These are phyloP conservation scores for Conops quadrifasciatus DNA, from an alignment of 2,888 invertebrate species.

Conservation along the genomic window DNA sequence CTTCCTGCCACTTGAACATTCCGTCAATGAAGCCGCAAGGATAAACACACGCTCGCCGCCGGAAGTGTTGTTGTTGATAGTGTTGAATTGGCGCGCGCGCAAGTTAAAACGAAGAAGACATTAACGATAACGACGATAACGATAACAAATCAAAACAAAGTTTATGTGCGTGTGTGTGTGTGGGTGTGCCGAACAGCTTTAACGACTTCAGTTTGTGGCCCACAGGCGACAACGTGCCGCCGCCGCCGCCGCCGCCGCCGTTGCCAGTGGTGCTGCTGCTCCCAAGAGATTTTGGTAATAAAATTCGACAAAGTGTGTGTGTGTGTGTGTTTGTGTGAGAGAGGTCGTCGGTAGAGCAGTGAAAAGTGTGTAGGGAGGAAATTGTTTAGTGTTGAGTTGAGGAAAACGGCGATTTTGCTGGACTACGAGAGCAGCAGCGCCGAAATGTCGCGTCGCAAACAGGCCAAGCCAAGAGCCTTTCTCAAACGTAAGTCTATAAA, in stretches of 20 bases:
- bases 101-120: not conserved
- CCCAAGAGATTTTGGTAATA: slow-evolving; percentile 6
- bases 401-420: too few relatives aligned
- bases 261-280: not conserved
- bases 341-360: not conserved
- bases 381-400: too few relatives aligned
- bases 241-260: too few relatives aligned
- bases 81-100: not conserved
- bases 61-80: slow-evolving; percentile 36
- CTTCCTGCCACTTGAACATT: slow-evolving; percentile 54
- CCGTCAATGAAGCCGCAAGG: slow-evolving; percentile 61
- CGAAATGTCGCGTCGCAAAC: slow-evolving; percentile 74
- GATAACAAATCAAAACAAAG: slow-evolving; percentile 18
- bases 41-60: slow-evolving; percentile 50
- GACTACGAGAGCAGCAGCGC: not conserved
- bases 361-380: slow-evolving; percentile 6
- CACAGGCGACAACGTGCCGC: not conserved
- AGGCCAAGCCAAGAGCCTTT: slow-evolving; percentile 75
- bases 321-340: not conserved
- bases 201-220: slow-evolving; percentile 2
- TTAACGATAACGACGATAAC: not conserved
- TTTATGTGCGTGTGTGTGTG: slow-evolving; percentile 14
- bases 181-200: slow-evolving; percentile 30
- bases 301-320: not conserved
- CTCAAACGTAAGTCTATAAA: slow-evolving; percentile 73